A percentile compares a stretch with the other conserved stretches of the same genome.
Evolutionary conservation across 2,888 invertebrate genomes (phyloP).

Genomic region (Noctua comes): DNA sequence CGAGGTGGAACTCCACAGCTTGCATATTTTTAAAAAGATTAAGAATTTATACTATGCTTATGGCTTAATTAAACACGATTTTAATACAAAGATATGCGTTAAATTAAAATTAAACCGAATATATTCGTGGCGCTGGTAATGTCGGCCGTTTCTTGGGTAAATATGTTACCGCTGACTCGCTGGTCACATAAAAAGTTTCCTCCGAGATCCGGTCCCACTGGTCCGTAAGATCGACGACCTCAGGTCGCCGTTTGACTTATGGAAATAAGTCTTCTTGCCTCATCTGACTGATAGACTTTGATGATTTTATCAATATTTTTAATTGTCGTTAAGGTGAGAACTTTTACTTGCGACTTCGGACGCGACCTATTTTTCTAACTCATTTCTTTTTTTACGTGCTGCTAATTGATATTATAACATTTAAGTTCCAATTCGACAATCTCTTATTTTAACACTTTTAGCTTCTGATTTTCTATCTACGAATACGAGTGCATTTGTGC

Average conservation of each 20-base stretch:
- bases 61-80: conserved; percentile 31
- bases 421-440: conserved; percentile 9
- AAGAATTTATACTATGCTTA: conserved; percentile 25
- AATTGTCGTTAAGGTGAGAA: conserved; percentile 63
- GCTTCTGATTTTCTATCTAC: not conserved
- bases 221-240: conserved; percentile 88
- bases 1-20: not conserved
- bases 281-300: conserved; percentile 79
- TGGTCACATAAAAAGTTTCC: conserved; percentile 87
- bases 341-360: conserved; percentile 30
- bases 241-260: conserved; percentile 87
- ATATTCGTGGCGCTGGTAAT: conserved; percentile 62
- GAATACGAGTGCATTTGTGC: not conserved
- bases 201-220: conserved; percentile 87
- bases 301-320: conserved; percentile 73
- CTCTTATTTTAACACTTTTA: not conserved
- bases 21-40: conserved; percentile 15
- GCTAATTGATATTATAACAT: not conserved
- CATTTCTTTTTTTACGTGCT: conserved; percentile 11
- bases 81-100: conserved; percentile 48
- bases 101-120: conserved; percentile 69
- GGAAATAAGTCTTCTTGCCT: conserved; percentile 87
- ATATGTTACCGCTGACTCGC: conserved; percentile 81
- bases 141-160: conserved; percentile 79
- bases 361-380: conserved; percentile 20